phyloP scores from a whole-genome alignment of 2,797 vertebrate species.

The Chelon labrosus region DNA sequence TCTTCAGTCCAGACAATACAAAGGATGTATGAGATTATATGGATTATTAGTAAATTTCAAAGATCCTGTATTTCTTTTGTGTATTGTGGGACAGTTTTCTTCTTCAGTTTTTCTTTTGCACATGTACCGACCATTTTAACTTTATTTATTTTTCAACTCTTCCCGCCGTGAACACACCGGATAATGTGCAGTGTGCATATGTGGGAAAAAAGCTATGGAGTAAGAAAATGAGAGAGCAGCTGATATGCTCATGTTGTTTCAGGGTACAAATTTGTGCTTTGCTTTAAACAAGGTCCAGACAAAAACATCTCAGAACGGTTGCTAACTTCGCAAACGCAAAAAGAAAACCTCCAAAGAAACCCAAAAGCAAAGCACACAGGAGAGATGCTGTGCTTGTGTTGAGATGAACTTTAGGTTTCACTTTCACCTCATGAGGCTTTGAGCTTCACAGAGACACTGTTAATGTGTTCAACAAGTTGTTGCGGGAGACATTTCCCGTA shows the following conservation, averaged over 20 bases:
- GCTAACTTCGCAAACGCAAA: not conserved
- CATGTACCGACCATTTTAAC: not conserved
- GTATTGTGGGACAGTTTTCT: not conserved
- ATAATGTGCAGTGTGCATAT: not conserved
- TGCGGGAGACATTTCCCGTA: not conserved
- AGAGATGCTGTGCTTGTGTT: slow-evolving; percentile 4
- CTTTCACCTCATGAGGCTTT: too few relatives aligned
- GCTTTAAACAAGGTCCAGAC: slow-evolving; percentile 3
- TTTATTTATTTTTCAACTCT: not conserved
- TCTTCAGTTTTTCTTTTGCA: not conserved
- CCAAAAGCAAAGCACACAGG: not conserved
- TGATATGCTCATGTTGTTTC: not conserved
- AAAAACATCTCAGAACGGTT: slow-evolving; percentile 23
- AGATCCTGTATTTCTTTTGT: not conserved
- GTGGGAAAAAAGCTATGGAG: not conserved
- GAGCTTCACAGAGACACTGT: too few relatives aligned
- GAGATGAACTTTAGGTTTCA: too few relatives aligned
- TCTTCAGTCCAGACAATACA: too few relatives aligned
- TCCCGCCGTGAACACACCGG: not conserved
- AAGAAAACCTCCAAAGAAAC: slow-evolving; percentile 26
- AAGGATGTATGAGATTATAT: too few relatives aligned
- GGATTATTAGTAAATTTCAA: too few relatives aligned
- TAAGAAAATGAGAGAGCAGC: slow-evolving; percentile 2
- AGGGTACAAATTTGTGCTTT: not conserved
- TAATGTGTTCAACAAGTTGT: too few relatives aligned